Evolutionary conservation across 2,113 vertebrate species (phyloP).

Genomic region (Thymallus thymallus): DNA sequence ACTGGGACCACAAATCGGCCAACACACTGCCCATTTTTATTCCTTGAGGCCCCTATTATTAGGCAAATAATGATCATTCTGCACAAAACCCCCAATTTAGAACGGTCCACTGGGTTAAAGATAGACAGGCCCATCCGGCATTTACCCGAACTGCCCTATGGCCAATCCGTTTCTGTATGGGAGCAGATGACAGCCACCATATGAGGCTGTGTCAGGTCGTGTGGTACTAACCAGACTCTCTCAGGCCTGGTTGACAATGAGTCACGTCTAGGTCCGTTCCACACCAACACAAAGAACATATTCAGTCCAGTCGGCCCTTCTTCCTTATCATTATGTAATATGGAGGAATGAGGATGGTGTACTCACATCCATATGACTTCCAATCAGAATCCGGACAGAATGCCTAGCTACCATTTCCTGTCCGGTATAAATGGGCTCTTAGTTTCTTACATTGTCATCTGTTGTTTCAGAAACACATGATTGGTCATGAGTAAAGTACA

Average conservation of each 20-base stretch:
- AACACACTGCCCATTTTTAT: no score
- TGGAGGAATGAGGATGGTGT: slow-evolving; percentile 14
- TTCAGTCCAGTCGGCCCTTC: slow-evolving; percentile 35
- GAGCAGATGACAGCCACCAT: slow-evolving; percentile 9
- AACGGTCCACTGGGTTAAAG: no score
- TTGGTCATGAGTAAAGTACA: not conserved
- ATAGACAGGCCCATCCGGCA: no score
- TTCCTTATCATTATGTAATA: slow-evolving; percentile 23
- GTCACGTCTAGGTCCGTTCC: slow-evolving; percentile 30
- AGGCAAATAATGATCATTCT: no score
- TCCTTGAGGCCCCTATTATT: no score
- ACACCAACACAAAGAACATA: slow-evolving; percentile 46
- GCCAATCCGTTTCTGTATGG: not conserved
- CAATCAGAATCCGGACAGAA: slow-evolving; percentile 18
- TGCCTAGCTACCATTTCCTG: slow-evolving; percentile 25
- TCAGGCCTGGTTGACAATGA: slow-evolving; percentile 43
- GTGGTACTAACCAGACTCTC: slow-evolving; percentile 11
- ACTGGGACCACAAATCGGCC: no score
- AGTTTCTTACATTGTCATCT: slow-evolving; percentile 11
- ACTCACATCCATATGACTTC: slow-evolving; percentile 50
- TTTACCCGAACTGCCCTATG: no score
- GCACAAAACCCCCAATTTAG: no score
- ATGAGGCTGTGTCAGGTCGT: slow-evolving; percentile 17
- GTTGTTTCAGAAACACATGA: slow-evolving; percentile 25
- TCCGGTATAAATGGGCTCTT: slow-evolving; percentile 34